These are phyloP conservation scores for Pollenia labialis DNA, from an alignment of 2,888 invertebrate species.

Conservation along the genomic window DNA sequence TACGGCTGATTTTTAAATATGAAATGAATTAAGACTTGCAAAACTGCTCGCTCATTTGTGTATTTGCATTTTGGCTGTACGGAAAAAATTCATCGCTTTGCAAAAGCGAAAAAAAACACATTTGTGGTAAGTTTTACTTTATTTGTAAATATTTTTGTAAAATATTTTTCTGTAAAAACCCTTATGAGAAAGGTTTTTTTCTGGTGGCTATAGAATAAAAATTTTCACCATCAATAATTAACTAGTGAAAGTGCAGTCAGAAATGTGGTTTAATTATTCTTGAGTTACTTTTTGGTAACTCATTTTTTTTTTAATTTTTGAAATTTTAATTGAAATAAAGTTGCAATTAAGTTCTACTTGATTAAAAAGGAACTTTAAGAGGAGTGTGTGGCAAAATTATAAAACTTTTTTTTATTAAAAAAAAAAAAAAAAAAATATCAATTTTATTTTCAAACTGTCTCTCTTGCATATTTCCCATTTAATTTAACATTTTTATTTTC, in stretches of 20 bases:
- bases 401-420: not conserved
- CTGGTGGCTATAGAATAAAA: conserved; percentile 3
- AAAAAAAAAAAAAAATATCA: too few species aligned
- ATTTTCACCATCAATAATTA: conserved; percentile 42
- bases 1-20: conserved; percentile 23
- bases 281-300: not conserved
- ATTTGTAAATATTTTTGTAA: not conserved
- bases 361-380: too few species aligned
- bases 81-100: not conserved
- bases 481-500: not conserved
- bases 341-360: too few species aligned
- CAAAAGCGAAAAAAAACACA: not conserved
- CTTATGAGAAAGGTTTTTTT: not conserved
- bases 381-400: not conserved
- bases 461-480: too few species aligned
- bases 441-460: too few species aligned
- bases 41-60: not conserved
- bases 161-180: not conserved
- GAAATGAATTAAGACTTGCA: conserved; percentile 14
- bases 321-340: too few species aligned
- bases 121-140: conserved; percentile 51
- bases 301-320: not conserved
- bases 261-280: conserved; percentile 16
- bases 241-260: conserved; percentile 4
- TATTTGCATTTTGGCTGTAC: not conserved